Base-by-base conservation (phyloP, 2,888 invertebrate species). In the Drosophila incognita region DNA sequence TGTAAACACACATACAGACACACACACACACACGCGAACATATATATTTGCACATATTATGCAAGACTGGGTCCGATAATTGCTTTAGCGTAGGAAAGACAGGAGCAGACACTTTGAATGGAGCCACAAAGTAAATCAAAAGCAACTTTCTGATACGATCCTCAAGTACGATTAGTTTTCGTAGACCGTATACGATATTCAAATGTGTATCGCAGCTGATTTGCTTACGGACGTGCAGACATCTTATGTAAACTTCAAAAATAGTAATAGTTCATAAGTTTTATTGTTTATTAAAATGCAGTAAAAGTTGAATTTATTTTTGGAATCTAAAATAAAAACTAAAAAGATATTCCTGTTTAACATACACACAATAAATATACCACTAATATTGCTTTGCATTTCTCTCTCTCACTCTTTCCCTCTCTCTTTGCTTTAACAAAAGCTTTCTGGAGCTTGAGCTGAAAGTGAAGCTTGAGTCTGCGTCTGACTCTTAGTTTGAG, bases 141-240 rank as follows among this genome's bases (percentile, higher is more conserved):
- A 69, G 63, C 71, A 79, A 75, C 76, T 67, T 63, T 74, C 66
- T 21, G 60, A 61, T 68, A 76, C 73, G 73, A 62, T 60, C 62
- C 63, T 35, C 42, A 38, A 27, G 21, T n/a, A 13, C 35, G 52
- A 46, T 66, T 53, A 62, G 69, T 10, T 53, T 40, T 59, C 29
- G 52, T 15, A 61, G 35, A 67, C 42, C 74, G 78, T 78, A 61
- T 21, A 77, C 77, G 77, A 70, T 66, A 77, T 77, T 77, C 66
- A 57, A 31, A 27, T 48, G 27, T 13, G 42, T 13, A 70, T 24
- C 46, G 21, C 24, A 24, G 8, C 24, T 46, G 24, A 46, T 46
- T 24, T 46, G 46, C 46, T 46, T 24, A 10, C 15, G 46, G 24
- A 24, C 21, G 6, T 21, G 29, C 15, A 24, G n/a, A 46, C 29